phyloP scores from a whole-genome alignment of 2,113 vertebrate species.

The Mirza zaza region DNA sequence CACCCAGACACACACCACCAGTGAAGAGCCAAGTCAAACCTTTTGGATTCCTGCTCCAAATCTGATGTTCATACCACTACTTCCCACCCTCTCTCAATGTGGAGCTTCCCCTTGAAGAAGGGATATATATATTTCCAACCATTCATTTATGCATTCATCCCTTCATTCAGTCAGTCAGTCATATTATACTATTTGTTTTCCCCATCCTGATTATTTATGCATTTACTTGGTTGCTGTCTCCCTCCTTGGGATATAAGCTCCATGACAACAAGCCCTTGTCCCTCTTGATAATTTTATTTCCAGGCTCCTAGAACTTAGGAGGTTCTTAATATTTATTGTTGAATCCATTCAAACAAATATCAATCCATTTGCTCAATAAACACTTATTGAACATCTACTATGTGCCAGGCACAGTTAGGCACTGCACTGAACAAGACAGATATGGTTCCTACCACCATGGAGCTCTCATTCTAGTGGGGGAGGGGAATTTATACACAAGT shows the following conservation, averaged over 20 bases:
- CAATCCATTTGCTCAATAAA: background rate
- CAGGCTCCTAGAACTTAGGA: background rate
- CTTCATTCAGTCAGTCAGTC: background rate
- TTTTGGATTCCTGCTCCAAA: background rate
- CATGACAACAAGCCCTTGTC: background rate
- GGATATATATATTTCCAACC: background rate
- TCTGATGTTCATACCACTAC: background rate
- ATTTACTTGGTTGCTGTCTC: background rate
- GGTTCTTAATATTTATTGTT: background rate
- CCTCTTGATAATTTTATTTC: background rate
- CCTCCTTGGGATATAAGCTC: background rate
- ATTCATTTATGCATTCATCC: background rate
- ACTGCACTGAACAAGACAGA: background rate
- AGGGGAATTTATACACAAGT: background rate
- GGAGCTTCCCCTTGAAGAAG: background rate
- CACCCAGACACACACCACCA: background rate
- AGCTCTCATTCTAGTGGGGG: background rate
- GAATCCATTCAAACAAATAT: conserved; percentile 7
- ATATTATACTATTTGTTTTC: background rate
- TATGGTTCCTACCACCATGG: background rate
- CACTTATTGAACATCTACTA: background rate
- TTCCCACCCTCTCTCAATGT: background rate
- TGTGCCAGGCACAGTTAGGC: background rate
- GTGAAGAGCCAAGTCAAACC: background rate
- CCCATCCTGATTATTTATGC: background rate